phyloP scores from a whole-genome alignment of 2,888 invertebrate species.

The Gonocerus acuteangulatus region DNA sequence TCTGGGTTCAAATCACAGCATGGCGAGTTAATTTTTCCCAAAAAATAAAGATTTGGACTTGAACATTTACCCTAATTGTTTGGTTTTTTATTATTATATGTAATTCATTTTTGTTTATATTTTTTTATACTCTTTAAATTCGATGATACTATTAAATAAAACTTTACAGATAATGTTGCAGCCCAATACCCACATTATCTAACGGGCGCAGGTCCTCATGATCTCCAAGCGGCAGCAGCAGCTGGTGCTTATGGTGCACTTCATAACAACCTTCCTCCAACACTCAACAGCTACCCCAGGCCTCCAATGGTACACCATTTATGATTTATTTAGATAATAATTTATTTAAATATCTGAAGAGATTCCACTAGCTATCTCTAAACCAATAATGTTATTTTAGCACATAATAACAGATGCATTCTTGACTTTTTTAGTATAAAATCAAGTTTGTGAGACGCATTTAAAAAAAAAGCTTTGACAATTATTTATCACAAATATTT shows the following conservation, averaged over 20 bases:
- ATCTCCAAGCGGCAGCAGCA: slow-evolving; percentile 49
- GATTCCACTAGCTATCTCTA: not conserved
- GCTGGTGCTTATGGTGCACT: slow-evolving; percentile 52
- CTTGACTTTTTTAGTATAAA: no score
- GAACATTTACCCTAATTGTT: no score
- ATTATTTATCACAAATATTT: no score
- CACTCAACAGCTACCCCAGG: slow-evolving; percentile 57
- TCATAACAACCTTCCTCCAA: slow-evolving; percentile 57
- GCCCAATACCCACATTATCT: slow-evolving; percentile 57
- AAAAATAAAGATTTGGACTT: no score
- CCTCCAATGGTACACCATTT: slow-evolving; percentile 48
- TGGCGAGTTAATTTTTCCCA: no score
- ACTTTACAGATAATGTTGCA: slow-evolving; percentile 30
- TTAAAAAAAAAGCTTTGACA: no score
- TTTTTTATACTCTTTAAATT: slow-evolving; percentile 5
- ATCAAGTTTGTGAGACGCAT: no score
- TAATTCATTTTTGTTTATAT: not conserved
- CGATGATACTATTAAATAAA: slow-evolving; percentile 16
- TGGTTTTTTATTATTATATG: no score
- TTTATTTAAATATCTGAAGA: no score
- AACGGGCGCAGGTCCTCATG: slow-evolving; percentile 53
- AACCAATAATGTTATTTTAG: not conserved
- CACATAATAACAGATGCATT: not conserved
- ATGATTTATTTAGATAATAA: not conserved
- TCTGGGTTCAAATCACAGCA: no score